Conservation (phyloP, 2,113 vertebrate genomes). For the Istiophorus platypterus region DNA sequence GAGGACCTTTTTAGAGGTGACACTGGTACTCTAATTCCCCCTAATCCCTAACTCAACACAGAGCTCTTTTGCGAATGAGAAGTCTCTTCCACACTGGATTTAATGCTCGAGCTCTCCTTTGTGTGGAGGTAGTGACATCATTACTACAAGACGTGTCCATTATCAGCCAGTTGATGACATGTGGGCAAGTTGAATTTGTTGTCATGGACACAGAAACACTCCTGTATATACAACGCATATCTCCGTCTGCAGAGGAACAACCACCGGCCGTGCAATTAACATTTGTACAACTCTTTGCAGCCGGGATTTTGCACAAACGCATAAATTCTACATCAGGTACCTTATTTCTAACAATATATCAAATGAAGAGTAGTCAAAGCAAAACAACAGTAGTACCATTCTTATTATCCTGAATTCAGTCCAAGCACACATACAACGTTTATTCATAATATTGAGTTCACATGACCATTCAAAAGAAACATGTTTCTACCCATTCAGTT, state of each 20-base stretch:
- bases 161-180: conserved; percentile 78
- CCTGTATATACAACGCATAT: conserved; percentile 64
- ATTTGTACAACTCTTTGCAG: neutral
- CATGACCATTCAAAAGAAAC: conserved; percentile 68
- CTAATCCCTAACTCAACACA: conserved; percentile 80
- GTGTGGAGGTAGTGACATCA: conserved; percentile 76
- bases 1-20: conserved; percentile 83
- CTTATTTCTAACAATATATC: conserved; percentile 4
- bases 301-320: conserved; percentile 17
- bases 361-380: conserved; percentile 20
- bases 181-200: conserved; percentile 70
- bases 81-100: conserved; percentile 61
- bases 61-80: conserved; percentile 69
- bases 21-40: conserved; percentile 80
- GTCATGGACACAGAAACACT: conserved; percentile 76
- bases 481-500: conserved; percentile 60
- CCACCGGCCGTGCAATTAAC: conserved; percentile 11
- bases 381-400: conserved; percentile 41
- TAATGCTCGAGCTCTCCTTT: conserved; percentile 60
- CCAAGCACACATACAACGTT: conserved; percentile 51
- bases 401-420: conserved; percentile 41
- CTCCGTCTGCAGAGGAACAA: conserved; percentile 15
- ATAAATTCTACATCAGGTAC: conserved; percentile 8
- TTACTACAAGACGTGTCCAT: conserved; percentile 69
- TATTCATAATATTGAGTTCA: conserved; percentile 63